phyloP scores from a whole-genome alignment of 2,888 invertebrate genomes.

The Stenodera caucasica region DNA sequence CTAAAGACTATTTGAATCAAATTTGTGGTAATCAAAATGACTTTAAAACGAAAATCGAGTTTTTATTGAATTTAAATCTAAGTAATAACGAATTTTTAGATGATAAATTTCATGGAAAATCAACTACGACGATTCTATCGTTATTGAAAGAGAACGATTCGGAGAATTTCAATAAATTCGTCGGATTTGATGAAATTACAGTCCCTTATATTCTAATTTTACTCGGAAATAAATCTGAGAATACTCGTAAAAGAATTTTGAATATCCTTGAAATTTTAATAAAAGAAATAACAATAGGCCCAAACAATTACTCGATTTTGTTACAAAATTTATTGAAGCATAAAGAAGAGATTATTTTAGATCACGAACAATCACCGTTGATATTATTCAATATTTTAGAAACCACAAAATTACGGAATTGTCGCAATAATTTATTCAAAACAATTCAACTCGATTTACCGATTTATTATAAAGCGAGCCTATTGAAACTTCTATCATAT shows the following conservation, averaged over 20 bases:
- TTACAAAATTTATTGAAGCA: slow-evolving; percentile 34
- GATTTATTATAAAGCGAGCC: slow-evolving; percentile 51
- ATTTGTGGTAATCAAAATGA: slow-evolving; percentile 36
- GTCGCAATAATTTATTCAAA: slow-evolving; percentile 42
- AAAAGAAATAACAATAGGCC: slow-evolving; percentile 13
- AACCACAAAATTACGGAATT: slow-evolving; percentile 43
- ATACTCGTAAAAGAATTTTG: slow-evolving; percentile 18
- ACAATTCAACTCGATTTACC: slow-evolving; percentile 57
- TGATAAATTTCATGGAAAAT: slow-evolving; percentile 21
- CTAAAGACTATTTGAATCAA: slow-evolving; percentile 55
- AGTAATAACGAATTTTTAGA: slow-evolving; percentile 22
- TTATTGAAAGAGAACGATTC: slow-evolving; percentile 22
- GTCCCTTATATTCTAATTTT: slow-evolving; percentile 25
- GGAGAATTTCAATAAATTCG: slow-evolving; percentile 2
- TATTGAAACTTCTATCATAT: slow-evolving; percentile 51
- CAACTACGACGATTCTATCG: slow-evolving; percentile 21
- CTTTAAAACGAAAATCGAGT: slow-evolving; percentile 45
- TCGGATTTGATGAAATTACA: slow-evolving; percentile 9
- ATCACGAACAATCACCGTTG: slow-evolving; percentile 67
- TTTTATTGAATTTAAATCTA: slow-evolving; percentile 35
- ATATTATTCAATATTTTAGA: slow-evolving; percentile 65
- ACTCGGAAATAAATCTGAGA: slow-evolving; percentile 18
- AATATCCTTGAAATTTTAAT: slow-evolving; percentile 19
- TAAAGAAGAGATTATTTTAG: slow-evolving; percentile 63
- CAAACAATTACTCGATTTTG: slow-evolving; percentile 13